These are phyloP conservation scores for Danio choprae DNA, from an alignment of 2,797 vertebrate genomes.

Conservation along the genomic window DNA sequence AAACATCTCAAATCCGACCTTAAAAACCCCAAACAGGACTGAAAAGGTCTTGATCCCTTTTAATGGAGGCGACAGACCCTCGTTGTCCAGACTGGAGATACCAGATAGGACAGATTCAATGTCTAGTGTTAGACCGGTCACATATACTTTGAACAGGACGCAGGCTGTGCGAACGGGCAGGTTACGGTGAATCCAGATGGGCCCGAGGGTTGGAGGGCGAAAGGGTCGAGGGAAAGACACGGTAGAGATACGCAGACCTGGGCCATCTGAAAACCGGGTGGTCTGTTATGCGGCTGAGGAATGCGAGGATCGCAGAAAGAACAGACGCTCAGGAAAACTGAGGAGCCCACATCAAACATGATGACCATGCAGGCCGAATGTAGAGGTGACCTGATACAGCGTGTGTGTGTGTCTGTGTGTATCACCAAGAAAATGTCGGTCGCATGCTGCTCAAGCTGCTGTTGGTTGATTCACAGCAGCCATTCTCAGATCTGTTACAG, in stretches of 20 bases:
- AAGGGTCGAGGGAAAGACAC: slow-evolving; percentile 68
- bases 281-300: slow-evolving; percentile 63
- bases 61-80: slow-evolving; percentile 49
- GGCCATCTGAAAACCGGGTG: slow-evolving; percentile 71
- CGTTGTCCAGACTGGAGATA: slow-evolving; percentile 58
- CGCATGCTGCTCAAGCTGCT: slow-evolving; percentile 60
- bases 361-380: slow-evolving; percentile 39
- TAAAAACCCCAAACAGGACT: slow-evolving; percentile 47
- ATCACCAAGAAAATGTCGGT: slow-evolving; percentile 57
- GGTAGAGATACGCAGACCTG: slow-evolving; percentile 70
- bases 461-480: slow-evolving; percentile 64
- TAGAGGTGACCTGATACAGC: slow-evolving; percentile 57
- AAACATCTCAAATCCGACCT: slow-evolving; percentile 36
- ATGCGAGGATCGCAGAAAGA: slow-evolving; percentile 58
- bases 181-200: slow-evolving; percentile 78
- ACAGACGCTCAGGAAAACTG: slow-evolving; percentile 60
- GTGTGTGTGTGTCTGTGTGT: slow-evolving; percentile 43
- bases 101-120: slow-evolving; percentile 61
- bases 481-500: slow-evolving; percentile 65
- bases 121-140: slow-evolving; percentile 50
- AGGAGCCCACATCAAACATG: slow-evolving; percentile 72
- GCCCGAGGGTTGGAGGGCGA: slow-evolving; percentile 51
- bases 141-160: slow-evolving; percentile 31
- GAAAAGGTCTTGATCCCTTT: slow-evolving; percentile 43
- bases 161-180: slow-evolving; percentile 59